phyloP scores from a whole-genome alignment of 2,888 invertebrate genomes.

The Ctena decussata region DNA sequence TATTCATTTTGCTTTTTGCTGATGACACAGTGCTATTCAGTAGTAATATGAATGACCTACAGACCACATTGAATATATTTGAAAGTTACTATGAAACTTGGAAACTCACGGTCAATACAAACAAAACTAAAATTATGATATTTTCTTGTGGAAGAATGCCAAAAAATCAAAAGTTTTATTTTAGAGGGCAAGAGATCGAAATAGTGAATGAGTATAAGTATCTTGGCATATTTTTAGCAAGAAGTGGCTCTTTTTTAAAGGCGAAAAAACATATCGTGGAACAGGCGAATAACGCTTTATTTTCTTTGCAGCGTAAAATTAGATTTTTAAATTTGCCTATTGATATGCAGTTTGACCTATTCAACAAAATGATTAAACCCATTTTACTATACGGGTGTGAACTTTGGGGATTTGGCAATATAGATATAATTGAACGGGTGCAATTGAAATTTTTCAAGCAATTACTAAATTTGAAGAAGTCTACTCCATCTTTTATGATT shows the following conservation, averaged over 20 bases:
- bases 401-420: background rate
- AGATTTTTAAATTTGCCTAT: too few relatives aligned
- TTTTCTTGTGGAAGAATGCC: background rate
- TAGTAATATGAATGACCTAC: background rate
- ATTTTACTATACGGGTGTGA: too few relatives aligned
- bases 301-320: too few relatives aligned
- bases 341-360: background rate
- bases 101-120: slow-evolving; percentile 3
- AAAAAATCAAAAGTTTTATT: background rate
- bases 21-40: slow-evolving; percentile 24
- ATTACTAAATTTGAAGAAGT: background rate
- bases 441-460: too few relatives aligned
- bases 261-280: background rate
- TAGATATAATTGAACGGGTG: background rate
- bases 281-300: background rate
- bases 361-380: background rate
- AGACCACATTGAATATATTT: slow-evolving; percentile 3
- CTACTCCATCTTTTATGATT: background rate
- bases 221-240: background rate
- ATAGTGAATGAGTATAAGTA: too few relatives aligned
- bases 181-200: too few relatives aligned
- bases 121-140: background rate
- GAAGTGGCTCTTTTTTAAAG: background rate
- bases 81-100: slow-evolving; percentile 2
- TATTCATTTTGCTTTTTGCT: slow-evolving; percentile 25